Evolutionary conservation across 2,888 invertebrate genomes (phyloP).

Genomic region (Heliconius charithonia): DNA sequence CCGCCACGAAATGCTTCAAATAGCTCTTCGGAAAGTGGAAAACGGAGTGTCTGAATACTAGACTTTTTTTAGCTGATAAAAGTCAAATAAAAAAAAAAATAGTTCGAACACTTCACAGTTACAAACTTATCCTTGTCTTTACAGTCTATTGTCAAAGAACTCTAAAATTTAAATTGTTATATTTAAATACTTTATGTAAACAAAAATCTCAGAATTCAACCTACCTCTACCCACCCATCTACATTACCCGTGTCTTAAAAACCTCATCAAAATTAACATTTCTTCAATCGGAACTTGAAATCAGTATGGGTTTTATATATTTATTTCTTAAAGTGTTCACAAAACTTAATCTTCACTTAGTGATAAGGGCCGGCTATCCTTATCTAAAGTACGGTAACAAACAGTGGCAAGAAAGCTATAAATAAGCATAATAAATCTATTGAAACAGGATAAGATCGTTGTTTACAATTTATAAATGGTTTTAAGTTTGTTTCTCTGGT

Average conservation of each 20-base stretch:
- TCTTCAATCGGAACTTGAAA: neutral
- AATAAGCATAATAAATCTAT: constrained; percentile 36
- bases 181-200: no score
- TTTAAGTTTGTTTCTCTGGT: constrained; percentile 20
- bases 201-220: neutral
- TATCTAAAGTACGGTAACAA: constrained; percentile 24
- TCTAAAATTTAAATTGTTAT: no score
- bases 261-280: neutral
- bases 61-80: no score
- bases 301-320: neutral
- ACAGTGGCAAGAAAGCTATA: constrained; percentile 29
- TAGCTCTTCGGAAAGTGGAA: no score
- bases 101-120: no score
- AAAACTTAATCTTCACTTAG: constrained; percentile 15
- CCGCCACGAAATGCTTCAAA: no score
- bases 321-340: neutral
- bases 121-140: no score
- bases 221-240: no score
- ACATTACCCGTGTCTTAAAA: neutral
- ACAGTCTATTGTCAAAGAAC: no score
- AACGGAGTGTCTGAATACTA: no score
- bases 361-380: constrained; percentile 20
- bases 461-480: constrained; percentile 33
- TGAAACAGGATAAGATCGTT: constrained; percentile 26
- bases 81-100: no score